Evolutionary conservation across 2,113 vertebrate species (phyloP), one percentile per base, ranked within the genome.

Genomic region (Chrysemys picta): DNA sequence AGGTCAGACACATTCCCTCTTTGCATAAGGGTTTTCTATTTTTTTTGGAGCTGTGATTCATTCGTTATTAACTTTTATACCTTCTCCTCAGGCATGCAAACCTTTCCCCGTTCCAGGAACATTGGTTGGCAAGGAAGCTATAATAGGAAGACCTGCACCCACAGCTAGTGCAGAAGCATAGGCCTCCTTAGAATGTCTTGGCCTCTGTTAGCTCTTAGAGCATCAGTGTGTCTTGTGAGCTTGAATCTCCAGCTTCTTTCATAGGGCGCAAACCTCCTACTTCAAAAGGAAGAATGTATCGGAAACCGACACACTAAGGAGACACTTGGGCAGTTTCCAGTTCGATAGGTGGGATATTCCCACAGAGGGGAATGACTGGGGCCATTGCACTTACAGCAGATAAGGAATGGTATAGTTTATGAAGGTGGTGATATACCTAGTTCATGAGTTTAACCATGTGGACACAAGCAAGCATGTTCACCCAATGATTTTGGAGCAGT

Each of bases 21-120:
- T 53, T 53, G 52, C 52, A 53, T 19, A 53, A 21, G 52, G 6
- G 52, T 19, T 53, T 53, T 53, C 52, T 53, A 53, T 0, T 0
- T 45, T 89, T 42, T 42, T n/a, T 13, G 22, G 22, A 7, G 2
- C 42, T 89, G 80, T 25, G n/a, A 1, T 35, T 69, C 0, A 0
- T 21, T 88, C 24, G 3, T 8, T 75, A 22, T n/a, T 21, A 53
- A 85, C 16, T 21, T 6, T 85, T 50, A 49, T 81, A 45, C 45
- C 47, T 65, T 4, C 25, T 8, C 9, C 10, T 59, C 0, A 0
- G 35, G 57, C 24, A 10, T 29, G 9, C 27, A 59, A 29, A 65
- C 21, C 0, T 1, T 65, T 65, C 27, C 38, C 69, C 89, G 29
- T 62, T 80, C 31, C 0, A 0, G 56, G 82, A 82, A 79, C 85